Evolutionary conservation across 2,113 vertebrate species (phyloP).

Genomic region (Perognathus longimembris): DNA sequence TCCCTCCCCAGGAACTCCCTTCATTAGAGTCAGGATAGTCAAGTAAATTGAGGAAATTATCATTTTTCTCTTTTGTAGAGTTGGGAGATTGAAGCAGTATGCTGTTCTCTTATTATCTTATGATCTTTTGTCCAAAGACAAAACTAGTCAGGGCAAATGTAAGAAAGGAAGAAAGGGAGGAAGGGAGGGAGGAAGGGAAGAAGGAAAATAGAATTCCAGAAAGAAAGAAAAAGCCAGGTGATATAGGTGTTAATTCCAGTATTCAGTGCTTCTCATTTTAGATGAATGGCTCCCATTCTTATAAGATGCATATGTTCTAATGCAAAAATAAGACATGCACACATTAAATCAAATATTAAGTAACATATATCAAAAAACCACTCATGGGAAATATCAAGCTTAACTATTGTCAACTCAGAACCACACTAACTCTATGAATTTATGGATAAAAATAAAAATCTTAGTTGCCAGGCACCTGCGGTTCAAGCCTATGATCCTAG

Average conservation of each 20-base stretch:
- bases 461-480: background rate
- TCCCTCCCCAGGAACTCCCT: background rate
- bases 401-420: background rate
- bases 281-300: background rate
- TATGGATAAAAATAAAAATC: background rate
- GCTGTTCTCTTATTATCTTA: background rate
- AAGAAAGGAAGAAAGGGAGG: background rate
- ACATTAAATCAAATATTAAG: background rate
- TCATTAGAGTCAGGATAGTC: background rate
- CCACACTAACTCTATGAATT: slow-evolving; percentile 13
- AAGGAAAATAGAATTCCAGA: background rate
- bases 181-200: background rate
- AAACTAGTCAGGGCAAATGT: background rate
- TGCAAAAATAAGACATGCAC: background rate
- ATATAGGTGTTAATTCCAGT: background rate
- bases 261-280: background rate
- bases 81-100: slow-evolving; percentile 44
- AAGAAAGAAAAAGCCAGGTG: background rate
- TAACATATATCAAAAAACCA: background rate
- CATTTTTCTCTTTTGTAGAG: background rate
- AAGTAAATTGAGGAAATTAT: slow-evolving; percentile 16
- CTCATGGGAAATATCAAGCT: background rate
- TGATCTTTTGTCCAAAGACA: background rate
- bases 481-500: no score
- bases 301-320: background rate